Evolutionary conservation across 2,888 invertebrate genomes (phyloP).

Genomic region (Prenolepis imparis): DNA sequence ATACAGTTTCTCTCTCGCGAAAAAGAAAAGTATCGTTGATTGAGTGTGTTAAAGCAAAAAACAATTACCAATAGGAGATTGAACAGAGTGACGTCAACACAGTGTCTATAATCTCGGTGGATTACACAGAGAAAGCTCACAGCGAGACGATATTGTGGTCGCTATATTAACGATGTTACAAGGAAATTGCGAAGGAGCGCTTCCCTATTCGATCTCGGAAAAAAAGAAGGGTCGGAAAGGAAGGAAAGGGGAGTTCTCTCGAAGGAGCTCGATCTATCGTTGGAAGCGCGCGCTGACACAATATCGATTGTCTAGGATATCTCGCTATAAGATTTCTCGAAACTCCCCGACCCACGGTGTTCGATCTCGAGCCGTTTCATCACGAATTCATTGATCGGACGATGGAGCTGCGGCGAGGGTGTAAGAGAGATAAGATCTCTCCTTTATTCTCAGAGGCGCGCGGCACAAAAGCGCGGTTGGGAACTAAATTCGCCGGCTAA

Average conservation of each 20-base stretch:
- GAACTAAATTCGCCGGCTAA: constrained; percentile 58
- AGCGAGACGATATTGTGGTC: not conserved
- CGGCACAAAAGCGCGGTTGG: constrained; percentile 40
- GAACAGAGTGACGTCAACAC: constrained; percentile 16
- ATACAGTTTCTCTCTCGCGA: not conserved
- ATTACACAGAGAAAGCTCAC: constrained; percentile 1
- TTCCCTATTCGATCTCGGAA: not conserved
- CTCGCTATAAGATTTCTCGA: constrained; percentile 28
- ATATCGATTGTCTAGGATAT: constrained; percentile 25
- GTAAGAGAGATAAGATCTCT: constrained; percentile 50
- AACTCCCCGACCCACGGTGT: constrained; percentile 6
- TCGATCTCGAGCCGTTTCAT: constrained; percentile 41
- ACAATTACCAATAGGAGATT: constrained; percentile 30
- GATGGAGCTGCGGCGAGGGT: not conserved
- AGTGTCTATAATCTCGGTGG: constrained; percentile 17
- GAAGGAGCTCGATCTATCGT: not conserved
- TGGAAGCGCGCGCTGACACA: not conserved
- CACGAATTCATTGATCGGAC: constrained; percentile 57
- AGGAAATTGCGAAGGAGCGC: constrained; percentile 33
- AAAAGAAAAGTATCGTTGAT: not conserved
- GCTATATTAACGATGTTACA: constrained; percentile 44
- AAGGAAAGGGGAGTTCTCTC: not conserved
- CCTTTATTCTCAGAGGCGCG: constrained; percentile 37
- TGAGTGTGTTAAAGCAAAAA: not conserved
- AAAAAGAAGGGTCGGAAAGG: not conserved